Conservation (phyloP, 1,140 invertebrate species). For the Drosophila lini region DNA sequence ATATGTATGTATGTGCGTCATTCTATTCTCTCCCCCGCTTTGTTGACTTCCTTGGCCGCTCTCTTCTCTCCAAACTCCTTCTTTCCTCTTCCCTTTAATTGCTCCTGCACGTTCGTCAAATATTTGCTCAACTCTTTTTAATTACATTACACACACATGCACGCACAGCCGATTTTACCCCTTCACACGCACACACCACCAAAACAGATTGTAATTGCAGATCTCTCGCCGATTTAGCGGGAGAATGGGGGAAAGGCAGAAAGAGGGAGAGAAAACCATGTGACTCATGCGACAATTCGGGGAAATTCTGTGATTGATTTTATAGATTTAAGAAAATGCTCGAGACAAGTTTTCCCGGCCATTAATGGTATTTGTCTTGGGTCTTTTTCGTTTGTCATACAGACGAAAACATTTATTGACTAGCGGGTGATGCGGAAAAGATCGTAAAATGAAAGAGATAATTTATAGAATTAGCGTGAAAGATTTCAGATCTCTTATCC, state of each 20-base stretch:
- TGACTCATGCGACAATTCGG: slow-evolving; percentile 36
- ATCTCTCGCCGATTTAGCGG: slow-evolving; percentile 26
- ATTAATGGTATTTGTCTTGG: slow-evolving; percentile 17
- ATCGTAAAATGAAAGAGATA: not conserved
- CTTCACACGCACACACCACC: slow-evolving; percentile 36
- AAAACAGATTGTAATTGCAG: slow-evolving; percentile 47
- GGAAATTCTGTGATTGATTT: slow-evolving; percentile 48
- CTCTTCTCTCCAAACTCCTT: slow-evolving; percentile 30
- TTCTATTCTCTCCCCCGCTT: slow-evolving; percentile 44
- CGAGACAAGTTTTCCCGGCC: slow-evolving; percentile 24
- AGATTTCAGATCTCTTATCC: not conserved
- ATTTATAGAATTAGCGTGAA: not conserved
- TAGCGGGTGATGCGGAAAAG: slow-evolving; percentile 7
- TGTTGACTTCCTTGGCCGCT: slow-evolving; percentile 13
- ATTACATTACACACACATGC: slow-evolving; percentile 66
- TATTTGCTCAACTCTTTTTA: slow-evolving; percentile 83
- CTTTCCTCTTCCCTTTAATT: slow-evolving; percentile 54
- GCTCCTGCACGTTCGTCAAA: slow-evolving; percentile 82
- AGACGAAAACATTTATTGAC: slow-evolving; percentile 9
- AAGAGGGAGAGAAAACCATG: slow-evolving; percentile 11
- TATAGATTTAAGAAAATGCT: slow-evolving; percentile 33
- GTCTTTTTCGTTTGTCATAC: slow-evolving; percentile 15
- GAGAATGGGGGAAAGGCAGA: slow-evolving; percentile 10
- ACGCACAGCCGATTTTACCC: slow-evolving; percentile 38
- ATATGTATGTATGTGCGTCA: slow-evolving; percentile 57